These are phyloP conservation scores for Paedocypris micromegethes DNA, from an alignment of 2,797 vertebrate genomes.

Conservation along the genomic window DNA sequence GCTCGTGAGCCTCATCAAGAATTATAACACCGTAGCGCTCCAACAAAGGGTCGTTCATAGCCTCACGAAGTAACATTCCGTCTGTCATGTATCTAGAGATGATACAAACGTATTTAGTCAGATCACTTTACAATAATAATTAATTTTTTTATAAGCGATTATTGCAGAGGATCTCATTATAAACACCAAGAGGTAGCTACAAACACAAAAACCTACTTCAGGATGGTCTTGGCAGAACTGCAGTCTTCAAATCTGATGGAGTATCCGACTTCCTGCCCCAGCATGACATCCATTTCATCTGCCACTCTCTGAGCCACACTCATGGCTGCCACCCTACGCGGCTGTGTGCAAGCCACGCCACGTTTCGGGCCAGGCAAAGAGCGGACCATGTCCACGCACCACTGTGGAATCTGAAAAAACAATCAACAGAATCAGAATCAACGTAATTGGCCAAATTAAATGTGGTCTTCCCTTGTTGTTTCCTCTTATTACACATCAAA, in stretches of 20 bases:
- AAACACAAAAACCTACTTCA: conserved; percentile 78
- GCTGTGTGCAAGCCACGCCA: conserved; percentile 92
- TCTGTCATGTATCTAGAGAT: conserved; percentile 88
- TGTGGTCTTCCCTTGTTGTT: no score
- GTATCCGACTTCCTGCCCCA: conserved; percentile 96
- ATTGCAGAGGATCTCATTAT: no score
- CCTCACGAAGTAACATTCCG: conserved; percentile 92
- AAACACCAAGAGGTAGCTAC: not conserved
- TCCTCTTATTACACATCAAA: no score
- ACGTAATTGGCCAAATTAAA: not conserved
- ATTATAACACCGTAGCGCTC: conserved; percentile 94
- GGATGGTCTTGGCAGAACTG: conserved; percentile 92
- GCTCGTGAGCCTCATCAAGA: conserved; percentile 93
- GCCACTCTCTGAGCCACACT: conserved; percentile 93
- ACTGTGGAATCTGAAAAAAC: conserved; percentile 84
- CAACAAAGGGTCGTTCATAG: conserved; percentile 96
- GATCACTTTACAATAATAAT: no score
- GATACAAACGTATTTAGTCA: no score
- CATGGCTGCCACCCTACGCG: conserved; percentile 91
- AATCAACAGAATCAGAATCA: not conserved
- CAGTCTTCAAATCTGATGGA: conserved; percentile 97
- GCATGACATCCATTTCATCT: conserved; percentile 94
- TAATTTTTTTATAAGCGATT: no score
- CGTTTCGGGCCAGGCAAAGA: conserved; percentile 80
- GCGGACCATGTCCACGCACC: conserved; percentile 92